Evolutionary conservation across 2,888 invertebrate species (phyloP).

Genomic region (Acanthosepion esculentum): DNA sequence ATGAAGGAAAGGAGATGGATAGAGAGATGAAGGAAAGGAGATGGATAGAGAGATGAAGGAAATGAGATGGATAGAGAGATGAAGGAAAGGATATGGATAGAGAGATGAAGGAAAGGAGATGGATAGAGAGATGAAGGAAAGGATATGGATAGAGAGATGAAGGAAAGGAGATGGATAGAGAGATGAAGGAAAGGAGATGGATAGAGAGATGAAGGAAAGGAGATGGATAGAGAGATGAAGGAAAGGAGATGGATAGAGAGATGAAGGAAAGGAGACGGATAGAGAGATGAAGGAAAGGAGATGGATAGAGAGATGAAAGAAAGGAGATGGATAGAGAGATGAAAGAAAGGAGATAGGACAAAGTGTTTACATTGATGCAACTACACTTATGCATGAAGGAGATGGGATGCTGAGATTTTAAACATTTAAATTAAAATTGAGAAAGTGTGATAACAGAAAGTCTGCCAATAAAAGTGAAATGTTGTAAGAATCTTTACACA

Average conservation of each 20-base stretch:
- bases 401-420: too few species aligned
- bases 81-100: too few species aligned
- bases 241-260: too few species aligned
- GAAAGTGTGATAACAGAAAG: too few species aligned
- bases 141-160: not conserved
- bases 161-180: not conserved
- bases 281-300: too few species aligned
- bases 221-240: too few species aligned
- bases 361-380: not conserved
- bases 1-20: not conserved
- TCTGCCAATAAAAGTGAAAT: too few species aligned
- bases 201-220: not conserved
- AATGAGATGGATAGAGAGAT: not conserved
- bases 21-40: not conserved
- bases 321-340: not conserved
- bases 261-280: too few species aligned
- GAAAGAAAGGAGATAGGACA: not conserved
- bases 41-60: not conserved
- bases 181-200: not conserved
- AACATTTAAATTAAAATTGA: too few species aligned
- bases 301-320: too few species aligned
- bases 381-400: too few species aligned
- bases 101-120: not conserved
- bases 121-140: not conserved
- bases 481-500: too few species aligned